These are phyloP conservation scores for Coelopa frigida DNA, from an alignment of 1,140 invertebrate genomes.

Conservation along the genomic window DNA sequence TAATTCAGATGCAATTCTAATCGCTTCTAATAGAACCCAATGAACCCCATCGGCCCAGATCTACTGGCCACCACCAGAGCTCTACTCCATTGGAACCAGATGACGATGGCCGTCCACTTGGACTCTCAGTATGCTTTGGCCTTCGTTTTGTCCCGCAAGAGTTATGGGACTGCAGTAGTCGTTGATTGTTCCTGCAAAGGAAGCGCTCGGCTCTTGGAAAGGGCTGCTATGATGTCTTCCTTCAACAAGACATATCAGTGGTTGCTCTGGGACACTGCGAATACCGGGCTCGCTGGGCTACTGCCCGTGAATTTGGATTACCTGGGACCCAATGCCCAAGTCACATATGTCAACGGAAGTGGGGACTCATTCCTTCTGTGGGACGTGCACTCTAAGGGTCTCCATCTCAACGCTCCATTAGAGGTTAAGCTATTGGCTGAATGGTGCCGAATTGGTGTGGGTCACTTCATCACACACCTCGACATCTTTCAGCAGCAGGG, in stretches of 20 bases:
- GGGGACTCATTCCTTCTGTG: conserved; percentile 19
- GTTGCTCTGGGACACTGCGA: conserved; percentile 23
- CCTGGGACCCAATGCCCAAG: conserved; percentile 33
- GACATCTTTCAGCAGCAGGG: conserved; percentile 27
- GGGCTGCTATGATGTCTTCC: conserved; percentile 20
- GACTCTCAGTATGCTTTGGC: conserved; percentile 11
- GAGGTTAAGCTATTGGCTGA: background rate
- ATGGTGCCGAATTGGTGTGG: background rate
- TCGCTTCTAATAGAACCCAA: too few relatives aligned
- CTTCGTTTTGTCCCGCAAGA: conserved; percentile 18
- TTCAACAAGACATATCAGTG: conserved; percentile 39
- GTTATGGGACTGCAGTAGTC: conserved; percentile 23
- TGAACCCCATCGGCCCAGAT: too few relatives aligned
- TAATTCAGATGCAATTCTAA: too few relatives aligned
- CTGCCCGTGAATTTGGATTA: conserved; percentile 23
- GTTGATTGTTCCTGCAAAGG: conserved; percentile 21
- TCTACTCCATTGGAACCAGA: too few relatives aligned
- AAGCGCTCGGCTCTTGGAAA: conserved; percentile 10
- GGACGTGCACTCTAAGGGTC: conserved; percentile 35
- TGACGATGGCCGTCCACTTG: too few relatives aligned
- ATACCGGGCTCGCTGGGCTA: conserved; percentile 5
- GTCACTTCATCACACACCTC: background rate
- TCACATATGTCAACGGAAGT: conserved; percentile 28
- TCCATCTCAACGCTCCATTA: conserved; percentile 17
- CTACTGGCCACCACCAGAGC: too few relatives aligned